Percentiles rank a stretch among this genome's conserved stretches.
phyloP scores from a whole-genome alignment of 2,797 vertebrate species.

The Babyrousa celebensis region DNA sequence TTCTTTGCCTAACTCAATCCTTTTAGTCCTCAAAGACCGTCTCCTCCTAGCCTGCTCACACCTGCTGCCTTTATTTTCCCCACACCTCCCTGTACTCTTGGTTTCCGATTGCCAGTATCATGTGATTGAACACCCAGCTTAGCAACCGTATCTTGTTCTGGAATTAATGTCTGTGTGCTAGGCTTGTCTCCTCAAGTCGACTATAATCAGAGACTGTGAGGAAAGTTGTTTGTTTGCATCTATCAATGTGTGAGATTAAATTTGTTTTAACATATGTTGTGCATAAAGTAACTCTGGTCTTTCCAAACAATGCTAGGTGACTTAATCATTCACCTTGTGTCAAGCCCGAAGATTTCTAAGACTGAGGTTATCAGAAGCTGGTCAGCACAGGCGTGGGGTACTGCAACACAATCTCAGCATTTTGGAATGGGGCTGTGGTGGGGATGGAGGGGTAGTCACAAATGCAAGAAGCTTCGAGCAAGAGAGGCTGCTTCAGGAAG shows the following conservation, averaged over 20 bases:
- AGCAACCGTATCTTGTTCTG: background rate
- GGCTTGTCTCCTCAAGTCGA: constrained; percentile 47
- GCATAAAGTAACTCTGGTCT: constrained; percentile 69
- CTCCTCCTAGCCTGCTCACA: background rate
- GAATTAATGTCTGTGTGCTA: constrained; percentile 33
- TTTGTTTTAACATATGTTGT: constrained; percentile 71
- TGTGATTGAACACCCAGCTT: constrained; percentile 50
- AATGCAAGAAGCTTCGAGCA: background rate
- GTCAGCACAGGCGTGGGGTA: background rate
- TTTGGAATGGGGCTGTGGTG: background rate
- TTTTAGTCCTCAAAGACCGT: background rate
- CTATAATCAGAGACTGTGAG: constrained; percentile 37
- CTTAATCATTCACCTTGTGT: constrained; percentile 43
- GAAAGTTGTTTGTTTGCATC: constrained; percentile 68
- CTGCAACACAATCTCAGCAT: background rate
- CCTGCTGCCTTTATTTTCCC: background rate
- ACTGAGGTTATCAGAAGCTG: background rate
- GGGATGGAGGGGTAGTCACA: too few relatives aligned
- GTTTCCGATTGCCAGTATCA: constrained; percentile 28
- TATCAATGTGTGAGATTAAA: constrained; percentile 48
- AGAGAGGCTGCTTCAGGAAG: background rate
- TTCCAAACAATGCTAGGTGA: constrained; percentile 67
- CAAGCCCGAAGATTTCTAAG: constrained; percentile 30
- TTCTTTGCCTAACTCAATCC: background rate
- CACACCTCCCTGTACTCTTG: background rate